Evolutionary conservation across 2,113 vertebrate species (phyloP).

Genomic region (Cephalopterus ornatus): DNA sequence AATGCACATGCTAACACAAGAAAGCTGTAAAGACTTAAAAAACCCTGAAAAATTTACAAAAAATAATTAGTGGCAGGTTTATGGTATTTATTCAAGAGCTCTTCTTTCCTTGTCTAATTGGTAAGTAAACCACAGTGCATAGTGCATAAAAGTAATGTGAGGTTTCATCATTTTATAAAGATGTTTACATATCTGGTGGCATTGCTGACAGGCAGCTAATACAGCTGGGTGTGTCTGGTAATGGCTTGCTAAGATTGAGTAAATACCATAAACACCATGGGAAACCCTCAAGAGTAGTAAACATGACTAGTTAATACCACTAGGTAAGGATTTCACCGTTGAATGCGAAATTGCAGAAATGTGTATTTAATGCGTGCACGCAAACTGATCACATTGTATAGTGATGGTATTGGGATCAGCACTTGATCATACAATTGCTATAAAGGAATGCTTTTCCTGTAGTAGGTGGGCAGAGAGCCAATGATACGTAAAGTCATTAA

Average conservation of each 20-base stretch:
- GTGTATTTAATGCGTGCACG: background rate
- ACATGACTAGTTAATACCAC: background rate
- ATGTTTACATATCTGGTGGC: background rate
- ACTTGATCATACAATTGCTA: background rate
- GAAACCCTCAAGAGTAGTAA: background rate
- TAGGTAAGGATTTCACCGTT: background rate
- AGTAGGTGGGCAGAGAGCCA: background rate
- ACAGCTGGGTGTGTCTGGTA: background rate
- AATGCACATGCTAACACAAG: background rate
- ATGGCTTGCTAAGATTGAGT: background rate
- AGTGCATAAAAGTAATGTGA: background rate
- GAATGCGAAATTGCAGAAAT: background rate
- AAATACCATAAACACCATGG: background rate
- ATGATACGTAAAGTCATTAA: background rate
- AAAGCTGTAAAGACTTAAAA: background rate
- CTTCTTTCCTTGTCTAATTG: background rate
- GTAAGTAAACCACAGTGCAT: background rate
- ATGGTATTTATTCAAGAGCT: background rate
- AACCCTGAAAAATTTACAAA: background rate
- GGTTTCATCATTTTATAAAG: background rate
- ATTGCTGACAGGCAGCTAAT: background rate
- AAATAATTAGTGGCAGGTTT: background rate
- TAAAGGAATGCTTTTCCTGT: background rate
- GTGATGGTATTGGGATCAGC: background rate
- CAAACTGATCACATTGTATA: fast-evolving